Base-by-base conservation (phyloP, 2,888 invertebrate genomes). In the Noctua pronuba region DNA sequence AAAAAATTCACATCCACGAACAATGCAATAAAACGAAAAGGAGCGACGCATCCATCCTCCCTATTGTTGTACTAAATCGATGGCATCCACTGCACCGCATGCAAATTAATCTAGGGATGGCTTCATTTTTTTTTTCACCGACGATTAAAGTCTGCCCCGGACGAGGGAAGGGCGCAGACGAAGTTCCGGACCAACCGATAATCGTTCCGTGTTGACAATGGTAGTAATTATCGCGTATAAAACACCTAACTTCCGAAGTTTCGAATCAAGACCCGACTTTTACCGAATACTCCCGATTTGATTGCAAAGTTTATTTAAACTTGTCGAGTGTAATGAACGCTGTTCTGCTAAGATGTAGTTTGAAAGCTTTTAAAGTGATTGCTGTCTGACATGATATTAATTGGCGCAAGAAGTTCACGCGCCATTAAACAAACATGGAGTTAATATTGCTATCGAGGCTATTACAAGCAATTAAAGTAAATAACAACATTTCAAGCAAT, bases 151-250 rank as follows among this genome's bases (percentile, higher is more conserved):
- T 86, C 86, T 72, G 86, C 88, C 80, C 78, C 86, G 89, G 77
- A 77, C 78, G 80, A 85, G 90, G 80, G 88, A 80, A 79, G 88
- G 88, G 85, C 75, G 86, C 87, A 87, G 86, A 82, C 79, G 80
- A 87, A 88, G 85, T 87, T 82, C 88, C 90, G 89, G 90, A 82
- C 83, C 79, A 81, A 77, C 86, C 89, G 89, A 90, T 92, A 92
- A 92, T 92, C 90, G 91, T 86, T 88, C 86, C 86, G 88, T 88
- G 93, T 91, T 91, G 91, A 93, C 93, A 94, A 93, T 92, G 90
- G 82, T 84, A 84, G 92, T 88, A 92, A 93, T 93, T 92, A 92
- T 90, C 88, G 86, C 83, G 87, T 86, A 76, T 84, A 86, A 89
- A 91, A 89, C 88, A 88, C 86, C 86, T 80, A 82, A 89, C 88